phyloP scores from a whole-genome alignment of 2,797 vertebrate genomes.

The Urophycis tenuis region DNA sequence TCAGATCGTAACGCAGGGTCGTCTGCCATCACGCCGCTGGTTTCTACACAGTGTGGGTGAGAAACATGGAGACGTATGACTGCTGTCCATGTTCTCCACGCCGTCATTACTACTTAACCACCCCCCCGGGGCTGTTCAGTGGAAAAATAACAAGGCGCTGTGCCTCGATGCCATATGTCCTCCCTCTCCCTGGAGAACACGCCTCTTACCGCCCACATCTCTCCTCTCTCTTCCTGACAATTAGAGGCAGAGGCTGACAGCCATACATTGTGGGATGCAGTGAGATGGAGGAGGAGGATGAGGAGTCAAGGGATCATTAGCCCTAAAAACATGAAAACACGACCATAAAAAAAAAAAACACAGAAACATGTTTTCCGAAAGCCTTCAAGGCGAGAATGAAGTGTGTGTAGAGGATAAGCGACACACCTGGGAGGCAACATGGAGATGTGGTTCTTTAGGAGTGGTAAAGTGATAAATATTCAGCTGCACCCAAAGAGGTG shows the following conservation, averaged over 20 bases:
- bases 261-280: slow-evolving; percentile 42
- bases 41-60: background rate
- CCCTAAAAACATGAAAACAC: slow-evolving; percentile 6
- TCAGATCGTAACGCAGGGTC: too few relatives aligned
- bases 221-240: slow-evolving; percentile 44
- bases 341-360: background rate
- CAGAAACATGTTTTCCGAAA: slow-evolving; percentile 16
- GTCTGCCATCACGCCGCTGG: too few relatives aligned
- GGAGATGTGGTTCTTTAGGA: background rate
- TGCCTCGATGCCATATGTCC: slow-evolving; percentile 66
- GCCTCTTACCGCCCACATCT: slow-evolving; percentile 47
- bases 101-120: slow-evolving; percentile 64
- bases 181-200: slow-evolving; percentile 45
- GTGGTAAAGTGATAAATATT: background rate
- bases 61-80: slow-evolving; percentile 18
- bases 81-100: slow-evolving; percentile 52
- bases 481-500: slow-evolving; percentile 5
- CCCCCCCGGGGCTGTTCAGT: slow-evolving; percentile 58
- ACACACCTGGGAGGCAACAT: background rate
- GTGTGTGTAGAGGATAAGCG: background rate
- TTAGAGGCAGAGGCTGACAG: slow-evolving; percentile 50
- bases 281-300: background rate
- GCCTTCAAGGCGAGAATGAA: slow-evolving; percentile 18
- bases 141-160: slow-evolving; percentile 64
- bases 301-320: slow-evolving; percentile 26